Evolutionary conservation across 2,797 vertebrate species (phyloP).

Genomic region (Poeciliopsis infans): DNA sequence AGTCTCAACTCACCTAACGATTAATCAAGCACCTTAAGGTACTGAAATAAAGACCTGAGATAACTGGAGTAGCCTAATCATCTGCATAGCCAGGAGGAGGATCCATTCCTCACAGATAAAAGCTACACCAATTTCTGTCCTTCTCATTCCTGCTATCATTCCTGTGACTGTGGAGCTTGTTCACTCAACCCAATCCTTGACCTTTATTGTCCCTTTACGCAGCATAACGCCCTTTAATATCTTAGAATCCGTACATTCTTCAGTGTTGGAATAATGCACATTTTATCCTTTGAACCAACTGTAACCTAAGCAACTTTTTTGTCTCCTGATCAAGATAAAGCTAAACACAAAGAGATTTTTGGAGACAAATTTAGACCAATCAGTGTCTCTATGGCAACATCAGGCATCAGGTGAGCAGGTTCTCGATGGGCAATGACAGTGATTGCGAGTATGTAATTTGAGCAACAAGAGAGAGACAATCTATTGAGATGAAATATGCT

Average conservation of each 20-base stretch:
- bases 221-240: background rate
- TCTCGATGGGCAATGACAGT: slow-evolving; percentile 44
- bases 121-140: slow-evolving; percentile 61
- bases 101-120: slow-evolving; percentile 68
- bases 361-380: slow-evolving; percentile 68
- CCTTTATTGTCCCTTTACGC: background rate
- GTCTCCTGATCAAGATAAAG: slow-evolving; percentile 38
- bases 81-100: slow-evolving; percentile 70
- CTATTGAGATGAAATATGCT: slow-evolving; percentile 33
- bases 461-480: slow-evolving; percentile 49
- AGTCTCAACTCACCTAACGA: slow-evolving; percentile 78
- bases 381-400: slow-evolving; percentile 75
- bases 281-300: slow-evolving; percentile 4
- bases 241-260: background rate
- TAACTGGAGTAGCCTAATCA: slow-evolving; percentile 78
- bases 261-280: background rate
- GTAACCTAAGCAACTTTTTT: slow-evolving; percentile 37
- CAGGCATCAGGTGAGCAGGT: slow-evolving; percentile 72
- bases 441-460: slow-evolving; percentile 53
- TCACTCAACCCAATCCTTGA: background rate
- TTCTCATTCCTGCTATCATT: slow-evolving; percentile 20
- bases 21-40: slow-evolving; percentile 81
- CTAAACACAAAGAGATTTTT: slow-evolving; percentile 45
- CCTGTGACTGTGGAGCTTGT: background rate
- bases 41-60: slow-evolving; percentile 78